A percentile compares a stretch with the other conserved stretches of the same genome.
phyloP scores from a whole-genome alignment of 2,113 vertebrate species.

The Arothron firmamentum region DNA sequence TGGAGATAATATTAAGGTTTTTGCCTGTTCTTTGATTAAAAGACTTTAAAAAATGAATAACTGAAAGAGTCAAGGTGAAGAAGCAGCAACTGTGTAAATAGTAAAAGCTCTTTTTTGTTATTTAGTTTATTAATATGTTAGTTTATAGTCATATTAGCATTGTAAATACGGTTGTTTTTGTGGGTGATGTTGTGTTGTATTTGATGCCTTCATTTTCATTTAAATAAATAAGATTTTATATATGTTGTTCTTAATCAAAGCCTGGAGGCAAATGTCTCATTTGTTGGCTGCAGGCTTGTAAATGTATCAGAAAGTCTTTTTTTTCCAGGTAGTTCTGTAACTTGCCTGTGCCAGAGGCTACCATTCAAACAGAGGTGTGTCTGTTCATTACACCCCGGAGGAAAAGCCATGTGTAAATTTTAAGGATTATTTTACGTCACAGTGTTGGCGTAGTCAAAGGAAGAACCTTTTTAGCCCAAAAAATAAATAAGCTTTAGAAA shows the following conservation, averaged over 20 bases:
- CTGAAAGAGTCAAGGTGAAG: no score
- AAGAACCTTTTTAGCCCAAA: background rate
- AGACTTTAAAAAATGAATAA: no score
- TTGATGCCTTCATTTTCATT: background rate
- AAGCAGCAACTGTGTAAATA: no score
- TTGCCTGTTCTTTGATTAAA: no score
- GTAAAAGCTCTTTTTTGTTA: background rate
- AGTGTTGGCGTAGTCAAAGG: background rate
- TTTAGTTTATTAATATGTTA: background rate
- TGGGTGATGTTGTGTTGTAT: background rate
- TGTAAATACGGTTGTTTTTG: background rate
- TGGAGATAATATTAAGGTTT: no score
- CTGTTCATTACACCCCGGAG: slow-evolving; percentile 25
- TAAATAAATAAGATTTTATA: background rate
- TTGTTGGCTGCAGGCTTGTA: background rate
- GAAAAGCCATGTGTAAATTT: slow-evolving; percentile 38
- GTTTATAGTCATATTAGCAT: background rate
- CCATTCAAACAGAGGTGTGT: slow-evolving; percentile 47
- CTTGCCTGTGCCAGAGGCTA: slow-evolving; percentile 4
- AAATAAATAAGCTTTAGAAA: slow-evolving; percentile 26
- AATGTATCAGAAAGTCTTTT: background rate
- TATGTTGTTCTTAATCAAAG: background rate
- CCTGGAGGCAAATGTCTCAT: background rate
- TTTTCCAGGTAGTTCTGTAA: slow-evolving; percentile 7
- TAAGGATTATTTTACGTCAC: slow-evolving; percentile 30